Evolutionary conservation across 2,888 invertebrate genomes (phyloP).

Genomic region (Leptinotarsa rubiginosa): DNA sequence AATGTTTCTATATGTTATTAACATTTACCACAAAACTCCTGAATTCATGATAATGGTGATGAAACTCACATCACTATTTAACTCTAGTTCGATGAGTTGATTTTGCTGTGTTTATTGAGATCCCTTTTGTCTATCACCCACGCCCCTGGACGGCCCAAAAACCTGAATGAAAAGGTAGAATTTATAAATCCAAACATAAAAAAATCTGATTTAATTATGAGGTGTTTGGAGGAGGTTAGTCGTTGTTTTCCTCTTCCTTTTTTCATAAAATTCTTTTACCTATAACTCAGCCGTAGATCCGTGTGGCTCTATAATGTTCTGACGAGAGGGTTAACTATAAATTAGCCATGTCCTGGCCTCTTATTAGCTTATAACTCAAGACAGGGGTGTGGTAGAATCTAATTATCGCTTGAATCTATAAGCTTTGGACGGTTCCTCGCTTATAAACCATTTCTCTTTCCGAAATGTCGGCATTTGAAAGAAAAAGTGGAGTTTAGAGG

Average conservation of each 20-base stretch:
- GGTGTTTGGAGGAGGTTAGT: constrained; percentile 52
- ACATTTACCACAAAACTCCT: too few relatives aligned
- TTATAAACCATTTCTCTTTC: constrained; percentile 5
- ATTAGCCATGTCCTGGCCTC: constrained; percentile 65
- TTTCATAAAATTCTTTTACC: constrained; percentile 55
- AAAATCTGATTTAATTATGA: constrained; percentile 57
- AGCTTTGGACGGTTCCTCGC: constrained; percentile 53
- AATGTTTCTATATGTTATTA: too few relatives aligned
- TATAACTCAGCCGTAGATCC: constrained; percentile 48
- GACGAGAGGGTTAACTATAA: constrained; percentile 64
- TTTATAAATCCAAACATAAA: constrained; percentile 53
- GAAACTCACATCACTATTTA: background rate
- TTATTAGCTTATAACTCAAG: constrained; percentile 67
- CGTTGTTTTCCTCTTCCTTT: constrained; percentile 46
- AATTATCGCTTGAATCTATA: constrained; percentile 65
- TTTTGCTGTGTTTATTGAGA: too few relatives aligned
- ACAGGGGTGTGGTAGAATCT: constrained; percentile 66
- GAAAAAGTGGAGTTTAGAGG: background rate
- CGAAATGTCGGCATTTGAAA: constrained; percentile 19
- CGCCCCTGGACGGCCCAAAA: constrained; percentile 39
- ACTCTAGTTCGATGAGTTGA: too few relatives aligned
- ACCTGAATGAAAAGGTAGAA: constrained; percentile 48
- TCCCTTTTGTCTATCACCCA: background rate
- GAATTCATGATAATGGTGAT: too few relatives aligned
- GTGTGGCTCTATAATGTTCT: constrained; percentile 53